phyloP scores from a whole-genome alignment of 2,113 vertebrate genomes.

The Nerophis ophidion region DNA sequence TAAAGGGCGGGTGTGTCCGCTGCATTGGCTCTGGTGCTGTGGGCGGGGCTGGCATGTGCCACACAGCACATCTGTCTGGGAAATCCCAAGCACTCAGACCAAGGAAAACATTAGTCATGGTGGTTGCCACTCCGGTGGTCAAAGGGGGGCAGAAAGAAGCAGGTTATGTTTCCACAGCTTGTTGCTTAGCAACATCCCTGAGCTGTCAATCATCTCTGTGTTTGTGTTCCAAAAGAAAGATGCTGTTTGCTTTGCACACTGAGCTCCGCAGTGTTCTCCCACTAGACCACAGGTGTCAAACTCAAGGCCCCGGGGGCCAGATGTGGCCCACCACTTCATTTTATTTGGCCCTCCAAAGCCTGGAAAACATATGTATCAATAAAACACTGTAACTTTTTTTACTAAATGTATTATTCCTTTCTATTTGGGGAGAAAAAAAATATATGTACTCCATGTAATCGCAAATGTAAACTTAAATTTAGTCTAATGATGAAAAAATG shows the following conservation, averaged over 20 bases:
- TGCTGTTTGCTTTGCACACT: constrained; percentile 44
- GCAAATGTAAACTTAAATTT: too few relatives aligned
- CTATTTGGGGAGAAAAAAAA: too few relatives aligned
- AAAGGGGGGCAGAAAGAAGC: constrained; percentile 31
- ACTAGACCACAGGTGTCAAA: background rate
- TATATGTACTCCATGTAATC: too few relatives aligned
- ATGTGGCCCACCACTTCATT: too few relatives aligned
- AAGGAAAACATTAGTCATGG: constrained; percentile 44
- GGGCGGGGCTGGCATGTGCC: background rate
- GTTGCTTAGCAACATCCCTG: constrained; percentile 22
- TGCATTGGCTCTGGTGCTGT: background rate
- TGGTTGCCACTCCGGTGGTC: constrained; percentile 9
- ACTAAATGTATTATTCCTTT: too few relatives aligned
- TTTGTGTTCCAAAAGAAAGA: constrained; percentile 34
- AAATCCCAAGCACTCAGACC: constrained; percentile 15
- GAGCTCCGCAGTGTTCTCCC: constrained; percentile 24
- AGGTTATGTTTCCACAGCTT: constrained; percentile 26
- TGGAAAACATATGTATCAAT: too few relatives aligned
- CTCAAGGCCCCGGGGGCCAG: too few relatives aligned
- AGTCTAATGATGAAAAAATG: too few relatives aligned
- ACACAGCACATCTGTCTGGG: constrained; percentile 14
- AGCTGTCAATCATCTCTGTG: too few relatives aligned
- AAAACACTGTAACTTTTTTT: too few relatives aligned
- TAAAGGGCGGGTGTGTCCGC: constrained; percentile 1
- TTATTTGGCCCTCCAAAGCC: too few relatives aligned